Evolutionary conservation across 1,140 invertebrate species (phyloP).

Genomic region (Diprion similis): DNA sequence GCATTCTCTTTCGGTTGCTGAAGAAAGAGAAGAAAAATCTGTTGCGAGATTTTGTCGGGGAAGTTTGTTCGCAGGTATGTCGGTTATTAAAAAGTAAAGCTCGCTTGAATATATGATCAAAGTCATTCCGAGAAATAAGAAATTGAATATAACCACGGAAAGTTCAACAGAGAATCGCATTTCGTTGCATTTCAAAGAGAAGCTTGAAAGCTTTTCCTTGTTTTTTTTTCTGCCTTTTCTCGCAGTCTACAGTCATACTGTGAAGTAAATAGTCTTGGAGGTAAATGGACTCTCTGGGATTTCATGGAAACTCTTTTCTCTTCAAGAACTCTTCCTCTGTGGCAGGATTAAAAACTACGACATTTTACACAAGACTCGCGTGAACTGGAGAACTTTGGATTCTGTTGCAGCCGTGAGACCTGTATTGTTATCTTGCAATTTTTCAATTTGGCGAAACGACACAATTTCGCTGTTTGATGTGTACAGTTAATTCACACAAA

Average conservation of each 20-base stretch:
- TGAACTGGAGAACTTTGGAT: background rate
- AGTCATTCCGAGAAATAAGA: too few relatives aligned
- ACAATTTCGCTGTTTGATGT: too few relatives aligned
- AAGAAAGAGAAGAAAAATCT: constrained; percentile 13
- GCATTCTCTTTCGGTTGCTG: constrained; percentile 43
- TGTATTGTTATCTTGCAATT: too few relatives aligned
- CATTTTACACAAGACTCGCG: background rate
- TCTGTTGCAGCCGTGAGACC: too few relatives aligned
- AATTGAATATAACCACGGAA: too few relatives aligned
- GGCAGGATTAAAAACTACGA: background rate
- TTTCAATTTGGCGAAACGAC: too few relatives aligned
- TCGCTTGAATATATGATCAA: too few relatives aligned
- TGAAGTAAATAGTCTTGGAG: background rate
- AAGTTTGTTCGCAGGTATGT: too few relatives aligned
- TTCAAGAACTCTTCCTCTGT: too few relatives aligned
- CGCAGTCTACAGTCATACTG: background rate
- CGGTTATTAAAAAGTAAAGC: too few relatives aligned
- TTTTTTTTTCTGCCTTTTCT: background rate
- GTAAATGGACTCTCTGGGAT: background rate
- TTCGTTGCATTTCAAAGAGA: background rate
- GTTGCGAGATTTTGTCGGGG: too few relatives aligned
- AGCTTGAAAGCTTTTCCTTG: constrained; percentile 2
- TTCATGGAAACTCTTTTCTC: background rate
- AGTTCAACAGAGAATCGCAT: background rate
- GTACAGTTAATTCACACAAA: too few relatives aligned